A percentile compares a stretch with the other conserved stretches of the same genome.
Conservation (phyloP, 2,888 invertebrate species). For the Pristionchus fissidentatus region DNA sequence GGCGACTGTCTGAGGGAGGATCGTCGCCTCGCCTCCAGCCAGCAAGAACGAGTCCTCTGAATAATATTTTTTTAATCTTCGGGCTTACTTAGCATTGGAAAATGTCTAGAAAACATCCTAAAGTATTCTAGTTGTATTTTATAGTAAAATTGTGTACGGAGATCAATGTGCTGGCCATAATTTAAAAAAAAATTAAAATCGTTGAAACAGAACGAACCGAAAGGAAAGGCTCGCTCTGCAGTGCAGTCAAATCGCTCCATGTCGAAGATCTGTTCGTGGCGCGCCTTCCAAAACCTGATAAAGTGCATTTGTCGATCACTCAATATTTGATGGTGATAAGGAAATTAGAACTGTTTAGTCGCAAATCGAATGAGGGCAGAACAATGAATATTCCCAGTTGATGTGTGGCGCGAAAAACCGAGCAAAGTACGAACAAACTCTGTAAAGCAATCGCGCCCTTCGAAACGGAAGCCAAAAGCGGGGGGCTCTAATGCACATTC, state of each 20-base stretch:
- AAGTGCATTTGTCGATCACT: neutral
- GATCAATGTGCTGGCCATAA: neutral
- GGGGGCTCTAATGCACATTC: too few species aligned
- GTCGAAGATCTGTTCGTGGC: conserved; percentile 64
- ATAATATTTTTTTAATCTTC: conserved; percentile 25
- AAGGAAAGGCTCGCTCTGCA: conserved; percentile 58
- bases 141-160: neutral
- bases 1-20: conserved; percentile 58
- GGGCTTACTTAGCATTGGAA: neutral
- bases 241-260: conserved; percentile 64
- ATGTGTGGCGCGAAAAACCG: too few species aligned
- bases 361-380: neutral
- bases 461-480: too few species aligned
- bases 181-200: neutral
- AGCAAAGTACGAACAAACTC: too few species aligned
- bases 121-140: neutral
- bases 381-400: too few species aligned
- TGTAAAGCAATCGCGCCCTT: too few species aligned
- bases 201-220: conserved; percentile 50
- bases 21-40: conserved; percentile 64
- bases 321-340: neutral
- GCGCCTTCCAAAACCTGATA: conserved; percentile 64
- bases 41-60: conserved; percentile 65
- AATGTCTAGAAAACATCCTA: neutral
- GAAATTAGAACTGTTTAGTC: neutral